Evolutionary conservation across 2,113 vertebrate species (phyloP).

Genomic region (Salvator merianae): DNA sequence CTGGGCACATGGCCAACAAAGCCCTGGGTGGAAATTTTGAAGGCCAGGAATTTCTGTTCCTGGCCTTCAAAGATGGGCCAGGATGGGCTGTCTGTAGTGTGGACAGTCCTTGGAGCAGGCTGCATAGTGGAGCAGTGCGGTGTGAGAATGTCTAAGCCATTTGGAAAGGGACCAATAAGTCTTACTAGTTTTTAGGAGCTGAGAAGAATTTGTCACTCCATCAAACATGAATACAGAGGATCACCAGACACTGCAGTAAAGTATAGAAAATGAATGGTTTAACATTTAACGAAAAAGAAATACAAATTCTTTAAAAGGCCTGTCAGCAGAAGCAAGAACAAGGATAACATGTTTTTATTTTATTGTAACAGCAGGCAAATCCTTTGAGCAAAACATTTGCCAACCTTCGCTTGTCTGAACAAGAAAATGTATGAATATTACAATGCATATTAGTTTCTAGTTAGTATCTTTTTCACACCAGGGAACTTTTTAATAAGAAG

Average conservation of each 20-base stretch:
- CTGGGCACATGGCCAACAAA: too few species aligned
- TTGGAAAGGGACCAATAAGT: too few species aligned
- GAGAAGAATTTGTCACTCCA: constrained; percentile 27
- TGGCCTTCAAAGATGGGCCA: too few species aligned
- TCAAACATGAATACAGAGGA: not conserved
- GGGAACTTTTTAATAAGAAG: constrained; percentile 70
- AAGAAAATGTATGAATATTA: constrained; percentile 55
- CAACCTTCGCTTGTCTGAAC: constrained; percentile 51
- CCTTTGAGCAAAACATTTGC: constrained; percentile 28
- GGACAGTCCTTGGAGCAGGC: too few species aligned
- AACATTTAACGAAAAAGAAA: constrained; percentile 19
- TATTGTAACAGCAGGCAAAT: constrained; percentile 26
- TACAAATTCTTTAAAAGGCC: constrained; percentile 12
- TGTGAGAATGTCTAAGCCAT: too few species aligned
- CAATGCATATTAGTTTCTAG: constrained; percentile 63
- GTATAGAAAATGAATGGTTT: constrained; percentile 18
- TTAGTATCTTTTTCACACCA: constrained; percentile 57
- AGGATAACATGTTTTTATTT: constrained; percentile 23
- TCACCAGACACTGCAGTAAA: constrained; percentile 49
- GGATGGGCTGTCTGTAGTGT: too few species aligned
- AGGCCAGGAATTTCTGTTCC: too few species aligned
- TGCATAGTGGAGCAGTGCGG: too few species aligned
- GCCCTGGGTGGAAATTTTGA: too few species aligned
- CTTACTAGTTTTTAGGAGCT: constrained; percentile 30
- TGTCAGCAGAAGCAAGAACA: not conserved